phyloP scores from a whole-genome alignment of 2,888 invertebrate species.

The Agrotis puta region DNA sequence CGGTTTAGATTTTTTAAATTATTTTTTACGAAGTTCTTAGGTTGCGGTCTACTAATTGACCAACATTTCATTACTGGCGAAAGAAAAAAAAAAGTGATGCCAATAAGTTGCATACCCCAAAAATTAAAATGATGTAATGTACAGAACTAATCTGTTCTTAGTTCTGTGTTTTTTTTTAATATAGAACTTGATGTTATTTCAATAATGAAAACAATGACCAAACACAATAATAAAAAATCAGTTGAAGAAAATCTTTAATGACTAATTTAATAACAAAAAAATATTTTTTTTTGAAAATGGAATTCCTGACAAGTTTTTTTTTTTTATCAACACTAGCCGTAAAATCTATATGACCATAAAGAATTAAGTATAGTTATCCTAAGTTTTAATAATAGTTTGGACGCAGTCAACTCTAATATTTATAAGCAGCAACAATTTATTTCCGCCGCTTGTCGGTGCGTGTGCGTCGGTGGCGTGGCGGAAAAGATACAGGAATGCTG shows the following conservation, averaged over 20 bases:
- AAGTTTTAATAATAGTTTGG: background rate
- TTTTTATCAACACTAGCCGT: background rate
- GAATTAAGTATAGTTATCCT: background rate
- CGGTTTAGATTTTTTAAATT: no score
- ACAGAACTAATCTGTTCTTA: background rate
- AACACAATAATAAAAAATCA: background rate
- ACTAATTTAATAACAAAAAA: no score
- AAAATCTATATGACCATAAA: no score
- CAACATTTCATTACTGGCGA: no score
- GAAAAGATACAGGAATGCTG: conserved; percentile 58
- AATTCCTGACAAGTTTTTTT: no score
- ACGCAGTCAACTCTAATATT: conserved; percentile 18
- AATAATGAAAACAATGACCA: background rate
- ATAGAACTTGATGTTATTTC: background rate
- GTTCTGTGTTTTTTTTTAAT: background rate
- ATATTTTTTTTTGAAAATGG: no score
- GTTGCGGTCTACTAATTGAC: no score
- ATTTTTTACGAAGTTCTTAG: no score
- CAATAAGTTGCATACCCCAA: no score
- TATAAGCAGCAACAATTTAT: conserved; percentile 32
- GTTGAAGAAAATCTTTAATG: background rate
- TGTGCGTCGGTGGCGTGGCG: conserved; percentile 24
- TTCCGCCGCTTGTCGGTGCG: conserved; percentile 33
- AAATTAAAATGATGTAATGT: no score
- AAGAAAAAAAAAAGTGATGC: no score